Base-by-base conservation (phyloP, 1,140 invertebrate genomes). In the Euglossa dilemma region DNA sequence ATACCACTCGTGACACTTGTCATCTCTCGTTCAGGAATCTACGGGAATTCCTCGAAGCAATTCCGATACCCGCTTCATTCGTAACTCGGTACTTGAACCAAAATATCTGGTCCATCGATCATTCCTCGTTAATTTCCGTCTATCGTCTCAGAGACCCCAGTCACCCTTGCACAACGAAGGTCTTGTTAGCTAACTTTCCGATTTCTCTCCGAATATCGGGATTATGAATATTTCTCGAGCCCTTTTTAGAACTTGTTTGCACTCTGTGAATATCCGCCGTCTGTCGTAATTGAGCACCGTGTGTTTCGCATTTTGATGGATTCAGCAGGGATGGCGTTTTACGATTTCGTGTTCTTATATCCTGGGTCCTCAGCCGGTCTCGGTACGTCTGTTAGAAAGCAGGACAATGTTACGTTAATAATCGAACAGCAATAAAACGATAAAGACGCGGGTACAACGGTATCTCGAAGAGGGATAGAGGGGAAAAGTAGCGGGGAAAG, bases 381-480 rank as follows among this genome's bases (percentile, higher is more conserved):
- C 14, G 78, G 63, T 64, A 47, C 54, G 63, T 57, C 76, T 66
- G 76, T 79, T 85, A 83, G 85, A 85, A 80, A 85, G 81, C 75
- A 85, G 74, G 78, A 74, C 87, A 75, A 79, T 69, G 80, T 54
- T 85, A 88, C 75, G 90, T 92, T 91, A 91, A 91, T 92, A 91
- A 92, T 91, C 80, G 88, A 90, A 90, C 86, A 86, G 80, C 66
- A 79, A 87, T 91, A 89, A 92, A 90, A 90, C 85, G 88, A 91
- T 84, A 85, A 85, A 76, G 80, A 84, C 85, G 87, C 89, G 84
- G 86, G 85, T 79, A 87, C 83, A 85, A 61, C 67, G 74, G 84
- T 83, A 67, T 54, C 64, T 61, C 20, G 76, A 88, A 67, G 76
- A 69, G 23, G 14, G 83, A 70, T 25, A 5, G 74, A 45, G 7